These are phyloP conservation scores for Fragum sueziense DNA, from an alignment of 2,888 invertebrate species.

Conservation along the genomic window DNA sequence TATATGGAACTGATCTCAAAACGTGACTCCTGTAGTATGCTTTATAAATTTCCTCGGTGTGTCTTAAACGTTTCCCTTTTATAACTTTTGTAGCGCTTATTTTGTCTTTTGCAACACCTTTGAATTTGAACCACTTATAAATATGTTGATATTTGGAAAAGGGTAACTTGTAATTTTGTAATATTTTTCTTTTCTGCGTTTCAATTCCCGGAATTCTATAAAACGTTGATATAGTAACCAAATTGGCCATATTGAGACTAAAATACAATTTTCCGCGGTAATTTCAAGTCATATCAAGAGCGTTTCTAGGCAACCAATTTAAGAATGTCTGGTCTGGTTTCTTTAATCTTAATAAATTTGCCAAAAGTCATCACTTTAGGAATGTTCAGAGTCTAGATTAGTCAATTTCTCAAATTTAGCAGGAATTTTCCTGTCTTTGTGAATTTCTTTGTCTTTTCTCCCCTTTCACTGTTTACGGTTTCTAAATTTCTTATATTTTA, in stretches of 20 bases:
- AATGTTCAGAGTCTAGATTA: not conserved
- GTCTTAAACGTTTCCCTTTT: no score
- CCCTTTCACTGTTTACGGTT: no score
- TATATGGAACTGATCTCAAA: no score
- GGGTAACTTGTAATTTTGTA: no score
- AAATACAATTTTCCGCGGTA: not conserved
- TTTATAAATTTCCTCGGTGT: no score
- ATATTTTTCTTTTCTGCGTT: no score
- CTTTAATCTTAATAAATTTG: conserved; percentile 1
- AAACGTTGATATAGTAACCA: not conserved
- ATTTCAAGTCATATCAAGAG: not conserved
- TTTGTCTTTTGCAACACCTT: no score
- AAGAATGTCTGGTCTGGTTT: conserved; percentile 15
- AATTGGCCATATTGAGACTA: not conserved
- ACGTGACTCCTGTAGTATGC: no score
- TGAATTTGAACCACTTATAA: no score
- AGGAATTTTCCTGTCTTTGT: not conserved
- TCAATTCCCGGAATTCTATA: not conserved
- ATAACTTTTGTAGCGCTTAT: no score
- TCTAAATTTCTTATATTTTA: no score
- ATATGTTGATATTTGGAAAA: no score
- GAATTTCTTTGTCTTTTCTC: not conserved
- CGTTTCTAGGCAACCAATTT: conserved; percentile 12
- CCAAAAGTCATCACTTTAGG: not conserved
- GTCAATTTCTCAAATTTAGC: conserved; percentile 4